Percentiles rank a stretch among this genome's conserved stretches.
phyloP scores from a whole-genome alignment of 1,140 invertebrate genomes.

The Solenopsis invicta region DNA sequence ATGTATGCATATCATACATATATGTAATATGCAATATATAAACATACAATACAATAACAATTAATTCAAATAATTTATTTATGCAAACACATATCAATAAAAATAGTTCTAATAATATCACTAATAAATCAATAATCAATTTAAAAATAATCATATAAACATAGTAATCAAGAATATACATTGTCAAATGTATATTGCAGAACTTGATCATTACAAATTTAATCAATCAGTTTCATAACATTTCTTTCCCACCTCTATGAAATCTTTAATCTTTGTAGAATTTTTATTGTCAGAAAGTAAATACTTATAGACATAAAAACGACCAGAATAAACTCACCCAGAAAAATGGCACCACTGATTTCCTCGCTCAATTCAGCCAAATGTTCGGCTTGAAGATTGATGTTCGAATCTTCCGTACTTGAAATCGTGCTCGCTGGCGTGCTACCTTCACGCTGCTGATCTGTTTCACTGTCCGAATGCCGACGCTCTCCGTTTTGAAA shows the following conservation, averaged over 20 bases:
- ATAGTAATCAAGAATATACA: not conserved
- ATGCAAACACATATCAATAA: slow-evolving; percentile 9
- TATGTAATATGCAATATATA: not conserved
- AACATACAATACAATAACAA: not conserved
- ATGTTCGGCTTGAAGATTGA: slow-evolving; percentile 80
- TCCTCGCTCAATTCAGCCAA: slow-evolving; percentile 81
- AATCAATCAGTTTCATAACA: not conserved
- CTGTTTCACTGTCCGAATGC: slow-evolving; percentile 82
- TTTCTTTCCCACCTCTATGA: not conserved
- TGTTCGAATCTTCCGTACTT: slow-evolving; percentile 83
- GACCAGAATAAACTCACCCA: slow-evolving; percentile 80
- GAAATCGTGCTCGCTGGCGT: slow-evolving; percentile 85
- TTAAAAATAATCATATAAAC: not conserved
- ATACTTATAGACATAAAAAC: slow-evolving; percentile 28
- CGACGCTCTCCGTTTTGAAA: slow-evolving; percentile 77
- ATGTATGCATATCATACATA: not conserved
- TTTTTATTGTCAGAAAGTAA: slow-evolving; percentile 33
- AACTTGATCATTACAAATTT: not conserved
- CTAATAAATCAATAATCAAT: not conserved
- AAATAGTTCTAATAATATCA: not conserved
- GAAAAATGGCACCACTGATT: slow-evolving; percentile 78
- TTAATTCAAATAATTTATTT: not conserved
- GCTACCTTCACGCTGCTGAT: slow-evolving; percentile 83
- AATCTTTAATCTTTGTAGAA: slow-evolving; percentile 3
- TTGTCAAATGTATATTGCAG: not conserved